Percentiles rank a stretch among this genome's conserved stretches.
phyloP scores from a whole-genome alignment of 2,797 vertebrate genomes.

The Channa striata region DNA sequence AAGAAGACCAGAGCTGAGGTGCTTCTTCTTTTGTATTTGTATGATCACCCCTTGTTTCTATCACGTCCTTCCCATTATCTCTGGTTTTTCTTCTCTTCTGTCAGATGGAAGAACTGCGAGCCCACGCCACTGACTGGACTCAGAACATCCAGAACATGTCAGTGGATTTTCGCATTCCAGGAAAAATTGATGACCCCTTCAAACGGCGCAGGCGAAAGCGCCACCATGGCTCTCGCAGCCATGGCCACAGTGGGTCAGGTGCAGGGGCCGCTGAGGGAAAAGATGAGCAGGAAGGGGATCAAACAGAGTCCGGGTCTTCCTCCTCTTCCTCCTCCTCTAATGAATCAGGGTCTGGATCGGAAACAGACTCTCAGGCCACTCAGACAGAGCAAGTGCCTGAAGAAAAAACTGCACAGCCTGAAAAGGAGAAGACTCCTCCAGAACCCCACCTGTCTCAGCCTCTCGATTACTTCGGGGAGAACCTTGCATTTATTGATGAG shows the following conservation, averaged over 20 bases:
- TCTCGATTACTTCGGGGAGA: slow-evolving; percentile 91
- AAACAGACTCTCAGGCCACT: slow-evolving; percentile 79
- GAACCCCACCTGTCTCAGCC: slow-evolving; percentile 75
- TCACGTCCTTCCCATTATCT: slow-evolving; percentile 12
- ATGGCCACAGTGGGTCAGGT: slow-evolving; percentile 57
- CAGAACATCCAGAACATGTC: slow-evolving; percentile 91
- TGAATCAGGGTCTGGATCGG: slow-evolving; percentile 76
- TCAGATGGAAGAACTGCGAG: slow-evolving; percentile 92
- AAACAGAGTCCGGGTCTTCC: slow-evolving; percentile 75
- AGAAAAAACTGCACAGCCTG: slow-evolving; percentile 47
- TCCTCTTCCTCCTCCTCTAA: slow-evolving; percentile 58
- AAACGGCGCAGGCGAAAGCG: slow-evolving; percentile 74
- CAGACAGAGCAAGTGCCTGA: slow-evolving; percentile 79
- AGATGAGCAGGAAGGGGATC: slow-evolving; percentile 33
- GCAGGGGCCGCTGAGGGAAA: slow-evolving; percentile 53
- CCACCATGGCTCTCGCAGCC: slow-evolving; percentile 67
- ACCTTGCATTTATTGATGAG: slow-evolving; percentile 93
- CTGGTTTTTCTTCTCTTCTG: slow-evolving; percentile 13
- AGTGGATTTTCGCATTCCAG: slow-evolving; percentile 83
- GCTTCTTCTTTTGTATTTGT: slow-evolving; percentile 1
- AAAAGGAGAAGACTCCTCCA: slow-evolving; percentile 49
- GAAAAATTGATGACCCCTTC: slow-evolving; percentile 85
- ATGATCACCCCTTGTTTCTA: neutral
- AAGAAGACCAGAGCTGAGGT: slow-evolving; percentile 93
- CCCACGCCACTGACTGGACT: slow-evolving; percentile 92